phyloP scores from a whole-genome alignment of 1,140 invertebrate species.

The Calephelis nemesis region DNA sequence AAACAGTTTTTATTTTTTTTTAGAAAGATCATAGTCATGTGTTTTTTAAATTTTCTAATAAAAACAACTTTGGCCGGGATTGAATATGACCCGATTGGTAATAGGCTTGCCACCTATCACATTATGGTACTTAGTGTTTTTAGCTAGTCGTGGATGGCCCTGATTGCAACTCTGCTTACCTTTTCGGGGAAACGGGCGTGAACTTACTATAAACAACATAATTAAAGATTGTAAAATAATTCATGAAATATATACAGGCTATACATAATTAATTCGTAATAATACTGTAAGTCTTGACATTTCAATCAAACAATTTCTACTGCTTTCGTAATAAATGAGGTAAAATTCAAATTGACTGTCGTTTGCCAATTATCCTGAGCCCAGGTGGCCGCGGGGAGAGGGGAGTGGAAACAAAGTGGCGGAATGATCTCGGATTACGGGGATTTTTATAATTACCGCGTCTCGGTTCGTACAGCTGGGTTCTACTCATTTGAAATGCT shows the following conservation, averaged over 20 bases:
- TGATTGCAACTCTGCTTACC: too few species aligned
- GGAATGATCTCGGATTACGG: conserved; percentile 56
- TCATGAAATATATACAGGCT: neutral
- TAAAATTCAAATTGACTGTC: neutral
- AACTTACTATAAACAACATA: too few species aligned
- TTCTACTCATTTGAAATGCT: conserved; percentile 11
- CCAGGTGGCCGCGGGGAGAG: conserved; percentile 39
- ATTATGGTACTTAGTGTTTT: too few species aligned
- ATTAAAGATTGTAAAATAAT: neutral
- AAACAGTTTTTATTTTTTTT: too few species aligned
- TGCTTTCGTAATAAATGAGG: neutral
- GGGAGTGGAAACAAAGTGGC: conserved; percentile 52
- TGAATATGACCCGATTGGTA: too few species aligned
- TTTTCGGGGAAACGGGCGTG: too few species aligned
- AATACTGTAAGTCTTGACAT: neutral
- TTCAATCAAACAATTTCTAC: neutral
- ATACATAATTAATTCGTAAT: neutral
- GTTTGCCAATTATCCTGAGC: conserved; percentile 27
- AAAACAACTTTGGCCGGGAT: too few species aligned
- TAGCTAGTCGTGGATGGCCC: too few species aligned
- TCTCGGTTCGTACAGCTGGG: conserved; percentile 32
- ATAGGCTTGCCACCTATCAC: too few species aligned
- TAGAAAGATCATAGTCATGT: too few species aligned
- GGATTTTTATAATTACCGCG: conserved; percentile 58
- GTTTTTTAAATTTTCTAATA: too few species aligned